phyloP scores from a whole-genome alignment of 2,888 invertebrate species.

The Lepeophtheirus nordmannii region DNA sequence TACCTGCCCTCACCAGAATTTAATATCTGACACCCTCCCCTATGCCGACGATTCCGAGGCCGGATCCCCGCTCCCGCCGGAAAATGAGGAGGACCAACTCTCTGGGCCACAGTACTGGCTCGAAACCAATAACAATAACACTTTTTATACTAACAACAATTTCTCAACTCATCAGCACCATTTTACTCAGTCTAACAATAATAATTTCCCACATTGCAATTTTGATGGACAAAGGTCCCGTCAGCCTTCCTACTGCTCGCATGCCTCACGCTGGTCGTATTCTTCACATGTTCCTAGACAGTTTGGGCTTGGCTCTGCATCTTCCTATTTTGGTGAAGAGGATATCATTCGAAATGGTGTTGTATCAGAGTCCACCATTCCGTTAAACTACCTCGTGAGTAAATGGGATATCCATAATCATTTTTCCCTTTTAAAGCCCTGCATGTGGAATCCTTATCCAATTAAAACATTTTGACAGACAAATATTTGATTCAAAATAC shows the following conservation, averaged over 20 bases:
- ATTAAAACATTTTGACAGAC: too few species aligned
- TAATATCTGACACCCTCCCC: constrained; percentile 81
- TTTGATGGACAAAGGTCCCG: constrained; percentile 45
- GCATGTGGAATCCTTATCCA: too few species aligned
- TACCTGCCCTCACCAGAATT: constrained; percentile 79
- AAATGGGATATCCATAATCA: neutral
- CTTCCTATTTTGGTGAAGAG: constrained; percentile 10
- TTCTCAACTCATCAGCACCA: neutral
- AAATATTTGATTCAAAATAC: too few species aligned
- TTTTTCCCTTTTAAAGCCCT: neutral
- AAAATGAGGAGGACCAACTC: constrained; percentile 83
- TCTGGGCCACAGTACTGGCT: constrained; percentile 44
- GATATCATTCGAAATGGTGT: neutral
- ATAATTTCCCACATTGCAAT: neutral
- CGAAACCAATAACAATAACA: neutral
- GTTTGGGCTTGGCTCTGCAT: constrained; percentile 31
- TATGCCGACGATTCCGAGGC: constrained; percentile 95
- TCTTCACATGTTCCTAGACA: constrained; percentile 58
- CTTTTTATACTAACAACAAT: too few species aligned
- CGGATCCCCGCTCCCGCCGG: constrained; percentile 83
- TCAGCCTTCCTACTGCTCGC: constrained; percentile 88
- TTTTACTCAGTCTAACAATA: neutral
- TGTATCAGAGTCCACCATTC: neutral
- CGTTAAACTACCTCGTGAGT: neutral
- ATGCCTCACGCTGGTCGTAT: constrained; percentile 79